Percentiles rank a stretch among this genome's conserved stretches.
phyloP scores from a whole-genome alignment of 2,888 invertebrate genomes.

The Lithophane leautieri region DNA sequence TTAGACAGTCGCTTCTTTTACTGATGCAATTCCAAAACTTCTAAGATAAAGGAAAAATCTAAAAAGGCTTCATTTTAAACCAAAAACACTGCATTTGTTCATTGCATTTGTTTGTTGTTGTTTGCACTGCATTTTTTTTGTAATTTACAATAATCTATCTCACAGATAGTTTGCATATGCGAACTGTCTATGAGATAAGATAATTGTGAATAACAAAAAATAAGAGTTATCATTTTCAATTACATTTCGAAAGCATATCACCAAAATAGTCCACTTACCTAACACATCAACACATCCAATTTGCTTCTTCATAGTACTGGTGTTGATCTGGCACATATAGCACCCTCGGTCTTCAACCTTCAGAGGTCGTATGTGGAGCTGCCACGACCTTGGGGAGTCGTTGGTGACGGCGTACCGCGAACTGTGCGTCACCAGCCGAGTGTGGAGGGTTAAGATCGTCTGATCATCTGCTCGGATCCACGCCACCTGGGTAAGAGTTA shows the following conservation, averaged over 20 bases:
- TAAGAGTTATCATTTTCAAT: background rate
- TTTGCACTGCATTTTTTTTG: too few species aligned
- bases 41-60: background rate
- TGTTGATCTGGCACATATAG: constrained; percentile 96
- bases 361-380: constrained; percentile 93
- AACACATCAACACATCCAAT: constrained; percentile 94
- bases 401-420: constrained; percentile 92
- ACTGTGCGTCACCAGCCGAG: constrained; percentile 94
- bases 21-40: constrained; percentile 2
- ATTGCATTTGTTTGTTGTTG: too few species aligned
- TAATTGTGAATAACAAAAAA: background rate
- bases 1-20: constrained; percentile 15
- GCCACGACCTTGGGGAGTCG: constrained; percentile 93
- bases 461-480: constrained; percentile 95
- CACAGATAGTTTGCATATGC: too few species aligned
- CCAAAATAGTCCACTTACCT: constrained; percentile 86
- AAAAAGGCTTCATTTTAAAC: background rate
- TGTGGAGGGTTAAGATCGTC: constrained; percentile 93
- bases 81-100: background rate
- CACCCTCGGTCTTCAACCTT: constrained; percentile 94
- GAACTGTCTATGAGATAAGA: background rate
- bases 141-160: too few species aligned
- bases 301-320: constrained; percentile 94
- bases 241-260: too few species aligned
- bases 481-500: constrained; percentile 90